phyloP scores from a whole-genome alignment of 2,888 invertebrate genomes.

The Dioctria rufipes region DNA sequence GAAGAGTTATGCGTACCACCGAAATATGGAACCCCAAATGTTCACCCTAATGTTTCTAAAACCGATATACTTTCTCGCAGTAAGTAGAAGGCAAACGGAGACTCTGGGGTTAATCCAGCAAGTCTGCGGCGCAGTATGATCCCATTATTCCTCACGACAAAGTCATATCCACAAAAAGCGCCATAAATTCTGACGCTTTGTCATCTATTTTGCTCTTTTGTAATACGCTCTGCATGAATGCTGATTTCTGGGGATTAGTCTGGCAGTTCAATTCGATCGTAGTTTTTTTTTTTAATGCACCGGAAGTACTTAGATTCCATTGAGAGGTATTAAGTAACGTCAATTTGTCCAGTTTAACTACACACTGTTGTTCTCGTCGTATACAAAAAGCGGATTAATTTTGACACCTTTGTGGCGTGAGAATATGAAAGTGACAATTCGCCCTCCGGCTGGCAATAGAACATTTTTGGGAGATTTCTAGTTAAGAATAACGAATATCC shows the following conservation, averaged over 20 bases:
- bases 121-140: background rate
- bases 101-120: background rate
- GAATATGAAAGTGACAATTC: background rate
- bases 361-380: background rate
- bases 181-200: constrained; percentile 29
- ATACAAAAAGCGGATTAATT: constrained; percentile 37
- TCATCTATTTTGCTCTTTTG: constrained; percentile 40
- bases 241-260: constrained; percentile 12
- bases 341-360: constrained; percentile 50
- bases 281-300: constrained; percentile 31
- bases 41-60: background rate
- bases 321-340: constrained; percentile 55
- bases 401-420: constrained; percentile 41
- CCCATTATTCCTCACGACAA: background rate
- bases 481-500: too few species aligned
- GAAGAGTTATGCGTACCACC: background rate
- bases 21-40: background rate
- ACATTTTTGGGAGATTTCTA: too few species aligned
- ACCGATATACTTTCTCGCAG: constrained; percentile 1
- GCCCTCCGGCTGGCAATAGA: background rate
- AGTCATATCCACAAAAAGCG: background rate
- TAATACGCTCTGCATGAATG: constrained; percentile 1
- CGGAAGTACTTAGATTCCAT: constrained; percentile 53
- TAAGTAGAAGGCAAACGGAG: background rate
- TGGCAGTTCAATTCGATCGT: constrained; percentile 11